Evolutionary conservation across 1,140 invertebrate genomes (phyloP).

Genomic region (Phenacoccus solenopsis): DNA sequence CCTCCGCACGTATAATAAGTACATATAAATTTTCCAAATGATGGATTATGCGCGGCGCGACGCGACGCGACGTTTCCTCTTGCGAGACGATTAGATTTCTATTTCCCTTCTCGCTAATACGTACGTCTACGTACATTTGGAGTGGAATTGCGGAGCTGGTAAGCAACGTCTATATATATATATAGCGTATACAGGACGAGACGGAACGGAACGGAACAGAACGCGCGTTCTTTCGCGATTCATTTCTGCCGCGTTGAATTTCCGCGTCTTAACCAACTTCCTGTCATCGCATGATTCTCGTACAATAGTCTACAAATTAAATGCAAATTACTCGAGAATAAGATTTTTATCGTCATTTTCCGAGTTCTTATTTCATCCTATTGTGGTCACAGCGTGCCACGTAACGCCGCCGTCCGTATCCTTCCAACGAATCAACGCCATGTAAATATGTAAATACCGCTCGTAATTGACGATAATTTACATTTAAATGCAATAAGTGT

Average conservation of each 20-base stretch:
- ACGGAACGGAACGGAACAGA: no score
- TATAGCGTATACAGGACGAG: not conserved
- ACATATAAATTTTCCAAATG: not conserved
- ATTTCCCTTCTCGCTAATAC: no score
- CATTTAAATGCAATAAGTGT: not conserved
- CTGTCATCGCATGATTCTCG: conserved; percentile 14
- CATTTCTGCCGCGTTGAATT: not conserved
- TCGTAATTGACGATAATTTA: conserved; percentile 15
- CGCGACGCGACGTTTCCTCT: no score
- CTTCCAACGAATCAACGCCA: conserved; percentile 3
- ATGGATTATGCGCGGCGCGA: not conserved
- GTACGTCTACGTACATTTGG: no score
- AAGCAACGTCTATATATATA: not conserved
- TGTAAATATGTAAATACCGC: conserved; percentile 13
- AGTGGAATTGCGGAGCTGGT: no score
- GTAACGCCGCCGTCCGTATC: not conserved
- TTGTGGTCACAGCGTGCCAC: not conserved
- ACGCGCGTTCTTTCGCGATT: not conserved
- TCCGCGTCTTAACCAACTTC: conserved; percentile 9
- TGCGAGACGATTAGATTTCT: no score
- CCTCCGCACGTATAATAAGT: not conserved
- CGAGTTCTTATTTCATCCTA: not conserved
- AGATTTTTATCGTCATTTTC: conserved; percentile 15
- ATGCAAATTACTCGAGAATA: conserved; percentile 7
- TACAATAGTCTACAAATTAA: conserved; percentile 11